Percentiles rank a stretch among this genome's conserved stretches.
Conservation (phyloP, 2,888 invertebrate genomes). For the Campoplex nolae region DNA sequence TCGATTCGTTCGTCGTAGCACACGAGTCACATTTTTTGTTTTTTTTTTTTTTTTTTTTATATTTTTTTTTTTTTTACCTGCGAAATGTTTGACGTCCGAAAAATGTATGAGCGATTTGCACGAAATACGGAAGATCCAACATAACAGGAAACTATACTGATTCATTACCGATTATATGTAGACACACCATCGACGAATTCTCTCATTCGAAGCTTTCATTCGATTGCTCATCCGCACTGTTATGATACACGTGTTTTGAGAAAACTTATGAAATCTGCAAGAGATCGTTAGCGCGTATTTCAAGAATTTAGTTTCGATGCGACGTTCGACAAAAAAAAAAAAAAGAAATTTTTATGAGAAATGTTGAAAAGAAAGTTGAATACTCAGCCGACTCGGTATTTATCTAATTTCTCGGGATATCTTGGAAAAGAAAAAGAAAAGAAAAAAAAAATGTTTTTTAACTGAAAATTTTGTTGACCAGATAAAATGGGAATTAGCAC, state of each 20-base stretch:
- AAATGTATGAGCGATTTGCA: slow-evolving; percentile 6
- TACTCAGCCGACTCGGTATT: too few species aligned
- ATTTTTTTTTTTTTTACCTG: background rate
- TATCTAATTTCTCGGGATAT: too few species aligned
- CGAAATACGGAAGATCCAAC: background rate
- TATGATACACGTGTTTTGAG: too few species aligned
- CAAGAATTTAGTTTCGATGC: too few species aligned
- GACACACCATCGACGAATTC: too few species aligned
- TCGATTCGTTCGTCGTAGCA: background rate
- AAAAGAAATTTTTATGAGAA: too few species aligned
- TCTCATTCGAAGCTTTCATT: background rate
- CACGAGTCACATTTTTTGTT: background rate
- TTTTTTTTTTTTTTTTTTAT: background rate
- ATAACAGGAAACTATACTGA: background rate
- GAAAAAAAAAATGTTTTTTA: background rate
- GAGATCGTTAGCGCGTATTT: too few species aligned
- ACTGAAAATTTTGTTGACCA: background rate
- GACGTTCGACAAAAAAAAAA: too few species aligned
- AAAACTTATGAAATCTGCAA: too few species aligned
- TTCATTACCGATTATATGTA: background rate
- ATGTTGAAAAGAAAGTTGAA: too few species aligned
- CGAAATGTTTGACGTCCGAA: slow-evolving; percentile 20
- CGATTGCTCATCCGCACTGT: too few species aligned
- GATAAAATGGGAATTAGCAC: background rate
- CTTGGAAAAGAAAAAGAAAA: too few species aligned